Evolutionary conservation across 2,888 invertebrate genomes (phyloP).

Genomic region (Orchesella flavescens): DNA sequence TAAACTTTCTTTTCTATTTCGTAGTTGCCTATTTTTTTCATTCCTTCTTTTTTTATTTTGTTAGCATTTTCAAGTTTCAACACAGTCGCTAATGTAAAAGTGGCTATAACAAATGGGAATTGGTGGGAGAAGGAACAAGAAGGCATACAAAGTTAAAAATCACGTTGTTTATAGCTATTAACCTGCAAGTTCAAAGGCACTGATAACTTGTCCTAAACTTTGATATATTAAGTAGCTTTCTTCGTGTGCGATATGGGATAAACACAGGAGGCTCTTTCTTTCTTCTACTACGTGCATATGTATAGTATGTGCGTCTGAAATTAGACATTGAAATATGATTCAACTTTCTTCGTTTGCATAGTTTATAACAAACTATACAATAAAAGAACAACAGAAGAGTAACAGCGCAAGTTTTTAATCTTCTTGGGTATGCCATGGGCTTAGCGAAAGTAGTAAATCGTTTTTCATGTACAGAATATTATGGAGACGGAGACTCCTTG

Average conservation of each 20-base stretch:
- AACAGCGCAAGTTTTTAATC: slow-evolving; percentile 11
- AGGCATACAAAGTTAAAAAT: slow-evolving; percentile 28
- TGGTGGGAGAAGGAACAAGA: background rate
- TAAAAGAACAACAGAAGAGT: background rate
- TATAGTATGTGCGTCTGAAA: slow-evolving; percentile 40
- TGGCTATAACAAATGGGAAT: background rate
- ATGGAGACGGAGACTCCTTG: too few species aligned
- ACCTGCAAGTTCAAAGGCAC: slow-evolving; percentile 28
- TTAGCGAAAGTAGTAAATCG: too few species aligned
- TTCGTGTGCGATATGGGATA: background rate
- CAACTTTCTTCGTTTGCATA: slow-evolving; percentile 40
- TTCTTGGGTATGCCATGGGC: background rate
- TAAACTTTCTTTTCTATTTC: background rate
- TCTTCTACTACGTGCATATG: background rate
- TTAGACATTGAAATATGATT: slow-evolving; percentile 55
- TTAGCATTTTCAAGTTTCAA: background rate
- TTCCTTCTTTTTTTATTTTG: background rate
- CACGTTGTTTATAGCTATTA: slow-evolving; percentile 35
- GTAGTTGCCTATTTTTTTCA: background rate
- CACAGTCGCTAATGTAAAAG: background rate
- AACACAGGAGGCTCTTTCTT: background rate
- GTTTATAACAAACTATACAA: background rate
- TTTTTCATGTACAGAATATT: too few species aligned
- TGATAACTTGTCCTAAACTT: slow-evolving; percentile 23
- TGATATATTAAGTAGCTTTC: slow-evolving; percentile 26